Evolutionary conservation across 1,140 invertebrate genomes (phyloP).

Genomic region (Dreissena polymorpha): DNA sequence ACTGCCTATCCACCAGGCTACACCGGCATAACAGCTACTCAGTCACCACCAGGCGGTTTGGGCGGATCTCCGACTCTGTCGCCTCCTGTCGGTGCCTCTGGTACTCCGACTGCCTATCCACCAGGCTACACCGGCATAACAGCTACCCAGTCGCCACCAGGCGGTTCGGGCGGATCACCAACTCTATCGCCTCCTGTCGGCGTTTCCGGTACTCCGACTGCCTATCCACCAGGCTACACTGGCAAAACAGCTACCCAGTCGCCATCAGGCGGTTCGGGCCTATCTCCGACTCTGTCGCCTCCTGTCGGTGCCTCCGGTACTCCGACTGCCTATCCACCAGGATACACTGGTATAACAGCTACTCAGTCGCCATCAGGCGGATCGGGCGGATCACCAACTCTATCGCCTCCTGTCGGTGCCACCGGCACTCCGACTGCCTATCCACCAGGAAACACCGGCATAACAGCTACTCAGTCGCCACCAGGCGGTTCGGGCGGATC

Average conservation of each 20-base stretch:
- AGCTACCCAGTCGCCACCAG: no score
- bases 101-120: no score
- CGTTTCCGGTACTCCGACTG: not conserved
- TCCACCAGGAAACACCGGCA: not conserved
- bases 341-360: constrained; percentile 11
- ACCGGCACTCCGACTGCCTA: constrained; percentile 16
- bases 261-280: constrained; percentile 19
- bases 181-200: constrained; percentile 20
- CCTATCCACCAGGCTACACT: constrained; percentile 12
- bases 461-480: no score
- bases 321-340: constrained; percentile 20
- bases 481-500: no score
- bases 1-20: no score
- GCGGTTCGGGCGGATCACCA: constrained; percentile 41
- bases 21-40: no score
- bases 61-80: no score
- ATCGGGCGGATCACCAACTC: constrained; percentile 11
- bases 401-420: not conserved
- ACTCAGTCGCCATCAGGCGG: no score
- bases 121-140: no score
- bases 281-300: constrained; percentile 27
- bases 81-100: no score
- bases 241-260: constrained; percentile 26
- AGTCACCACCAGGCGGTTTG: no score
- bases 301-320: not conserved